phyloP scores from a whole-genome alignment of 2,113 vertebrate species.

The Tor tambroides region DNA sequence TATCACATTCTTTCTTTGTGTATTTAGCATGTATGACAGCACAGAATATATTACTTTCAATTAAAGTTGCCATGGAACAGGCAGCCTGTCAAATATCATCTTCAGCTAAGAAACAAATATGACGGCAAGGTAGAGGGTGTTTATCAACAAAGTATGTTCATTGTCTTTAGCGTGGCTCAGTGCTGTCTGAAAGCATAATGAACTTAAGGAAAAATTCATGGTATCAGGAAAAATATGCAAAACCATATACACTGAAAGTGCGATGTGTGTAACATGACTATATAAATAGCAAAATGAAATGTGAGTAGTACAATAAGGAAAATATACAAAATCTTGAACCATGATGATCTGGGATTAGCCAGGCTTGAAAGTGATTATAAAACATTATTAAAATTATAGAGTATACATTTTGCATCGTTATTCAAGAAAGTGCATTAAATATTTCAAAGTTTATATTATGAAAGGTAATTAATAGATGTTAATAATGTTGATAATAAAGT shows the following conservation, averaged over 20 bases:
- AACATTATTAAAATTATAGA: not conserved
- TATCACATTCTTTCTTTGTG: constrained; percentile 6
- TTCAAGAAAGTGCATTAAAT: not conserved
- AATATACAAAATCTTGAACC: not conserved
- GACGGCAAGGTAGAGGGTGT: not conserved
- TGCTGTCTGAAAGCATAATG: not conserved
- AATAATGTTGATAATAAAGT: no score
- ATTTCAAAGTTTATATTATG: no score
- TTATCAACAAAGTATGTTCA: not conserved
- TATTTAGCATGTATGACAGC: constrained; percentile 10
- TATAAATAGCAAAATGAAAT: not conserved
- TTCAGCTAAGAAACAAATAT: not conserved
- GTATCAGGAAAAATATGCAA: not conserved
- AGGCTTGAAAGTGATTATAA: not conserved
- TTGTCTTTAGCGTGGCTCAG: not conserved
- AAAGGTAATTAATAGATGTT: no score
- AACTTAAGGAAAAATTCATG: not conserved
- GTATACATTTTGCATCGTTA: not conserved
- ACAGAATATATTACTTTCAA: constrained; percentile 21
- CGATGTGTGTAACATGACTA: not conserved
- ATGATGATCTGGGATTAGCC: not conserved
- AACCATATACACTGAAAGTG: not conserved
- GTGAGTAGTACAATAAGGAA: not conserved
- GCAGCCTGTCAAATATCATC: constrained; percentile 18
- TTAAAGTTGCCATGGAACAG: not conserved